Evolutionary conservation across 2,797 vertebrate genomes (phyloP), one percentile per base, ranked within the genome.

Genomic region (Remorina albescens): DNA sequence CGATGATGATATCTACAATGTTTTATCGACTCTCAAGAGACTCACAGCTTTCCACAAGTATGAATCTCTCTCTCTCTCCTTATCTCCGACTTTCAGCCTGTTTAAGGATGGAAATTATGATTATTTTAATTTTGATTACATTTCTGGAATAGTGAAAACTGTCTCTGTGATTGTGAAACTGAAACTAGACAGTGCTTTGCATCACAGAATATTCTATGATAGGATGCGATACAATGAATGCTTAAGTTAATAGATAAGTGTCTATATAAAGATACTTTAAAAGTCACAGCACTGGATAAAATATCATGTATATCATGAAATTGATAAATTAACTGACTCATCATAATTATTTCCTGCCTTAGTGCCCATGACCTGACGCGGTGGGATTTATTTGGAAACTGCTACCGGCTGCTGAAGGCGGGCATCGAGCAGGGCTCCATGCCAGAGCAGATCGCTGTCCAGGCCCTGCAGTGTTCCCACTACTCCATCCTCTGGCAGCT

Each of bases 401-500:
- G 98, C 94, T 99, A 99, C 93, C 95, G 98, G 90, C 94, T 99
- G 85, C 93, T 99, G 82, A 97, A 98, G 92, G 97, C 97, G 78
- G 98, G 98, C 85, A 99, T 99, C 85, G 98, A 99, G 89, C 98
- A 99, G 61, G 98, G 97, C 93, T 98, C 98, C 76, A 99, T 99
- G 98, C 97, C 98, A n/a, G 98, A 99, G 91, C 98, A 99, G 97
- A 99, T 99, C 25, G 98, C 97, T 36, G 97, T 98, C 71, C 98
- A 99, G 93, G 98, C 98, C 55, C 95, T 99, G 85, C 98, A 99
- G 91, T 99, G 98, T 90, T 99, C 97, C 69, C 98, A 99, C 93
- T 99, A 99, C 93, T 99, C 98, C 68, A 96, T 99, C 92, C 96
- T 99, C 51, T 99, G 98, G 98, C 98, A 99, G 93, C 95, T 99